phyloP scores from a whole-genome alignment of 2,888 invertebrate genomes.

The Thysanoteuthis rhombus region DNA sequence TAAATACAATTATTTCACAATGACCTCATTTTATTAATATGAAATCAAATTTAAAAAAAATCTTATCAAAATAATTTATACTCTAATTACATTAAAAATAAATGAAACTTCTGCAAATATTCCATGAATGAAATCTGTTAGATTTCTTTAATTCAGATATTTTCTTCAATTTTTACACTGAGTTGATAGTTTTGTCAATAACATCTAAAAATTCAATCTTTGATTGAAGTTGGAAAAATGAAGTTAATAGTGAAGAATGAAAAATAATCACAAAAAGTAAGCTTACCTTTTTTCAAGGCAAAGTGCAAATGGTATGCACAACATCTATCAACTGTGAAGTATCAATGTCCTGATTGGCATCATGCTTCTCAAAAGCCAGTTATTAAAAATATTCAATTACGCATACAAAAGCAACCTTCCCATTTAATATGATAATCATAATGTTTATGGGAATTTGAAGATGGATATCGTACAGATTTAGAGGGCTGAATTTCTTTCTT shows the following conservation, averaged over 20 bases:
- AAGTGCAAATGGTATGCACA: neutral
- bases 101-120: too few species aligned
- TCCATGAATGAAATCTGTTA: too few species aligned
- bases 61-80: too few species aligned
- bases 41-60: too few species aligned
- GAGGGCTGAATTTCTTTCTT: too few species aligned
- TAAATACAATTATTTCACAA: neutral
- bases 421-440: neutral
- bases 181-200: neutral
- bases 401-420: neutral
- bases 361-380: neutral
- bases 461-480: too few species aligned
- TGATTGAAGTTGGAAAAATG: neutral
- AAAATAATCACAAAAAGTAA: neutral
- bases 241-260: neutral
- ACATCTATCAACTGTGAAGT: conserved; percentile 12
- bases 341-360: neutral
- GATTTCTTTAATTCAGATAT: neutral
- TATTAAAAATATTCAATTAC: neutral
- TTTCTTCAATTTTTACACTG: neutral
- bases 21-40: neutral
- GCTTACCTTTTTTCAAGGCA: neutral
- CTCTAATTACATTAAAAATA: too few species aligned
- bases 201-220: neutral
- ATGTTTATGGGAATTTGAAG: neutral